These are phyloP conservation scores for Dromaius novaehollandiae DNA, from an alignment of 2,113 vertebrate species.

Conservation along the genomic window DNA sequence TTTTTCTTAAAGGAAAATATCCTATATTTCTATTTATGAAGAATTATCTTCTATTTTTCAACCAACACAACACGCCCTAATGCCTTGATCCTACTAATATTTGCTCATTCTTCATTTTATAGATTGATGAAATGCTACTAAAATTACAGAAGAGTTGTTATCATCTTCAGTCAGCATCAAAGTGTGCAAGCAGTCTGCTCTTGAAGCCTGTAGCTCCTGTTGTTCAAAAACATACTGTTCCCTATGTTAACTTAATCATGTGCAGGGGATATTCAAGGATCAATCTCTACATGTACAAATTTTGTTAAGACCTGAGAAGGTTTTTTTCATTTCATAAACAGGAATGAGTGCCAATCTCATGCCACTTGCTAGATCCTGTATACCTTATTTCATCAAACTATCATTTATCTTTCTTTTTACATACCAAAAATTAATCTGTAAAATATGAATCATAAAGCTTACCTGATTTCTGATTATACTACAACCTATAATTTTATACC, in stretches of 20 bases:
- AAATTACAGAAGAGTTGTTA: slow-evolving; percentile 10
- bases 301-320: background rate
- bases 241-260: background rate
- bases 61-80: background rate
- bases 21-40: background rate
- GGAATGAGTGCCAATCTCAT: background rate
- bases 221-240: background rate
- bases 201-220: background rate
- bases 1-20: background rate
- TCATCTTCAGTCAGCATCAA: background rate
- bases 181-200: background rate
- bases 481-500: background rate
- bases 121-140: slow-evolving; percentile 38
- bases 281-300: background rate
- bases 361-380: background rate
- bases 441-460: background rate
- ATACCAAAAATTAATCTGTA: slow-evolving; percentile 16
- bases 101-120: background rate
- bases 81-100: background rate
- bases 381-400: slow-evolving; percentile 20
- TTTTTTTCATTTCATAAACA: background rate
- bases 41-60: background rate
- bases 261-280: background rate
- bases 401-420: background rate
- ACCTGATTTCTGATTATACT: background rate